phyloP scores from a whole-genome alignment of 2,113 vertebrate species.

The Brachypteracias leptosomus region DNA sequence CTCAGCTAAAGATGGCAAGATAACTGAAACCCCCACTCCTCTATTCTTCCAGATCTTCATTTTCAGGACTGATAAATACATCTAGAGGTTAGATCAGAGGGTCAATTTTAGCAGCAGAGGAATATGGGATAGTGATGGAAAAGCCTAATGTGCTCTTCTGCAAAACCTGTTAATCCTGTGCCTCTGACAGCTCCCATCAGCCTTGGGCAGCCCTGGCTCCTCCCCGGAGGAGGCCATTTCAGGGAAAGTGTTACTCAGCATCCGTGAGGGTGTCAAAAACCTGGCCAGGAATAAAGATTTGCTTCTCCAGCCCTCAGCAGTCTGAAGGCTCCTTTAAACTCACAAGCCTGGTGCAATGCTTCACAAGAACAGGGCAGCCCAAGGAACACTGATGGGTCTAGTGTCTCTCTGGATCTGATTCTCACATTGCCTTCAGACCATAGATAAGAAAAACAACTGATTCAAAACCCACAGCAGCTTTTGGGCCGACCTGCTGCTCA shows the following conservation, averaged over 20 bases:
- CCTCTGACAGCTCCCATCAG: not conserved
- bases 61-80: not conserved
- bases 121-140: not conserved
- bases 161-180: not conserved
- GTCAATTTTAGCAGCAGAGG: not conserved
- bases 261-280: not conserved
- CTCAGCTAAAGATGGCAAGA: not conserved
- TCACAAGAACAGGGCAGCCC: not conserved
- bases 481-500: not conserved
- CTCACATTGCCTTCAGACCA: not conserved
- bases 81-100: not conserved
- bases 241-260: not conserved
- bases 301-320: not conserved
- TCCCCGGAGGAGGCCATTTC: not conserved
- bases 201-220: not conserved
- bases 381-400: not conserved
- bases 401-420: not conserved
- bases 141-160: not conserved
- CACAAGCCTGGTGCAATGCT: not conserved
- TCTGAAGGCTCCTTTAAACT: not conserved
- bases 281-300: not conserved
- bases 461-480: not conserved
- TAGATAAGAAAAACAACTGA: not conserved
- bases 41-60: not conserved
- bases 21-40: not conserved